A percentile compares a stretch with the other conserved stretches of the same genome.
These are phyloP conservation scores for Temnothorax rugatulus DNA, from an alignment of 2,888 invertebrate species.

Conservation along the genomic window DNA sequence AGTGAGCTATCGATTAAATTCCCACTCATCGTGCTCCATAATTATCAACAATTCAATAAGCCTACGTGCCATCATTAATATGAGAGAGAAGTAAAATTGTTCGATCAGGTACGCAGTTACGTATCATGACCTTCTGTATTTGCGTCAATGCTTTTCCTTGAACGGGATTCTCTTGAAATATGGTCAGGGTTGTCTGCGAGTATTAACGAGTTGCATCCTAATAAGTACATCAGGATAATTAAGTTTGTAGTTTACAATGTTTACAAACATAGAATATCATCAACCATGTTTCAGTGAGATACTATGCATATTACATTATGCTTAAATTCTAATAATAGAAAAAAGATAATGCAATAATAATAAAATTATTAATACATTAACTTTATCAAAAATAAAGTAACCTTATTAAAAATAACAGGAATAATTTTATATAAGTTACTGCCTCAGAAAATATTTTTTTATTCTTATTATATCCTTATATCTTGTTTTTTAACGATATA, in stretches of 20 bases:
- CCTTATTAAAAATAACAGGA: background rate
- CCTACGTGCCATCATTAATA: conserved; percentile 5
- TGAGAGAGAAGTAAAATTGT: conserved; percentile 10
- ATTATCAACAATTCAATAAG: conserved; percentile 27
- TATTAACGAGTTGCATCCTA: background rate
- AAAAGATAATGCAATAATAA: background rate
- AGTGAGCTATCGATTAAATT: conserved; percentile 16
- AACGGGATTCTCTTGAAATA: conserved; percentile 44
- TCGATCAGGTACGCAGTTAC: conserved; percentile 9
- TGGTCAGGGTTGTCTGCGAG: conserved; percentile 8
- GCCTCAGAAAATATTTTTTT: background rate
- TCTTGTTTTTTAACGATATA: background rate
- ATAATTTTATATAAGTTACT: background rate
- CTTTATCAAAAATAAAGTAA: background rate
- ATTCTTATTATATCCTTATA: background rate
- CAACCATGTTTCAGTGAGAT: background rate
- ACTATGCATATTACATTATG: background rate
- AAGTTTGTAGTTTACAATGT: background rate
- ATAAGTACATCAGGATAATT: background rate
- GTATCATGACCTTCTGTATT: conserved; percentile 8
- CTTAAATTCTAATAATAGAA: conserved; percentile 2
- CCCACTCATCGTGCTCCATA: background rate
- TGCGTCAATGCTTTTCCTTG: conserved; percentile 45
- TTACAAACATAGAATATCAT: background rate
- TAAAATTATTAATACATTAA: background rate